A percentile compares a stretch with the other conserved stretches of the same genome.
Conservation (phyloP, 2,797 vertebrate species). For the Gephyroberyx darwinii region DNA sequence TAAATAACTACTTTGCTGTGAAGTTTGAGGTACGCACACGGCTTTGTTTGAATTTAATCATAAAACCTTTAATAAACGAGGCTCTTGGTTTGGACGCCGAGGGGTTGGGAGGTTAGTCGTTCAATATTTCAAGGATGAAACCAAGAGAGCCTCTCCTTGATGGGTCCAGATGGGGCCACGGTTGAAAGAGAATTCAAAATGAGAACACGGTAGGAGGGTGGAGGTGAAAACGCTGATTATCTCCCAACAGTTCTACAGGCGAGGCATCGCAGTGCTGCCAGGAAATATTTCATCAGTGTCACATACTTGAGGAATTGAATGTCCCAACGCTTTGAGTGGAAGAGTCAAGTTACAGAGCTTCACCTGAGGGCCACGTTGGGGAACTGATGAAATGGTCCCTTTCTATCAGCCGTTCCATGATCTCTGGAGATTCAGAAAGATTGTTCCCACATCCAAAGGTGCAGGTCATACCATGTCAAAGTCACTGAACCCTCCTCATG, state of each 20-base stretch:
- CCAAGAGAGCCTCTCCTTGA: not conserved
- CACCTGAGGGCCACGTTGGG: too few relatives aligned
- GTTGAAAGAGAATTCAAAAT: slow-evolving; percentile 10
- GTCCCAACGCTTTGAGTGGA: too few relatives aligned
- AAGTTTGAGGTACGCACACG: not conserved
- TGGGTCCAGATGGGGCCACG: not conserved
- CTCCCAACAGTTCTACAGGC: too few relatives aligned
- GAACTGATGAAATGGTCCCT: not conserved
- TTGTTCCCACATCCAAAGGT: too few relatives aligned
- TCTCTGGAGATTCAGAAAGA: too few relatives aligned
- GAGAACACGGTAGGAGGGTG: not conserved
- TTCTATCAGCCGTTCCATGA: too few relatives aligned
- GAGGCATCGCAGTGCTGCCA: not conserved
- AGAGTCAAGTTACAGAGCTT: too few relatives aligned
- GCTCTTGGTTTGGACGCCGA: not conserved
- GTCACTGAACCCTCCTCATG: too few relatives aligned
- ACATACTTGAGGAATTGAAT: not conserved
- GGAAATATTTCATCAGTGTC: not conserved
- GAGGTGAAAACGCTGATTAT: not conserved
- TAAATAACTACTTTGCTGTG: not conserved
- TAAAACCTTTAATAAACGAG: not conserved
- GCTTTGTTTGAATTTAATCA: not conserved
- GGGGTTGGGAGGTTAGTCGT: not conserved
- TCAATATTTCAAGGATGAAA: not conserved
- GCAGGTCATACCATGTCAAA: too few relatives aligned